phyloP scores from a whole-genome alignment of 2,113 vertebrate genomes.

The Climacteris rufus region DNA sequence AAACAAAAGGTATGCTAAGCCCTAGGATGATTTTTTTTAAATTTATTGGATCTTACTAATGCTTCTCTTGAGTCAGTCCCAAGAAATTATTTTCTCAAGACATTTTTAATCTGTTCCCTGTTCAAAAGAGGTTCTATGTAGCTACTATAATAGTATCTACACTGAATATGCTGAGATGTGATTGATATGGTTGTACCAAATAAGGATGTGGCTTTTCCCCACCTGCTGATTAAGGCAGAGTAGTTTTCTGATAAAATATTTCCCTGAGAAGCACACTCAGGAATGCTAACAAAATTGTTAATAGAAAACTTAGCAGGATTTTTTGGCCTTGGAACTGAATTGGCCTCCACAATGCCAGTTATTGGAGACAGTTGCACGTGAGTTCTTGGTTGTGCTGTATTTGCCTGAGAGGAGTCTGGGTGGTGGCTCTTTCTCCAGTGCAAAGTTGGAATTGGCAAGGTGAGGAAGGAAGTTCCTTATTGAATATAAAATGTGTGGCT shows the following conservation, averaged over 20 bases:
- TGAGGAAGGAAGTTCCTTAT: background rate
- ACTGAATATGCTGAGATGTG: background rate
- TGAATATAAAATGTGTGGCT: background rate
- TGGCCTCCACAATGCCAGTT: background rate
- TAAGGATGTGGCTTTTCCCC: background rate
- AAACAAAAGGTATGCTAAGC: background rate
- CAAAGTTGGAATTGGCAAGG: background rate
- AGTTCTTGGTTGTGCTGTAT: background rate
- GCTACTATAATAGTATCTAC: background rate
- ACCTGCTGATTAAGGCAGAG: background rate
- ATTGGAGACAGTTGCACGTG: rapidly evolving
- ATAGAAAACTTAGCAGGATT: background rate
- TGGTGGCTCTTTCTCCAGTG: background rate
- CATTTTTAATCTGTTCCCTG: background rate
- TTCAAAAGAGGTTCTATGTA: background rate
- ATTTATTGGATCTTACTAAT: background rate
- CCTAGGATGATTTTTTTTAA: background rate
- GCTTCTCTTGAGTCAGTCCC: background rate
- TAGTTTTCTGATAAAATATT: background rate
- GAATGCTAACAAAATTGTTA: background rate
- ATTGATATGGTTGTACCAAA: background rate
- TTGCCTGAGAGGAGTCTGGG: background rate
- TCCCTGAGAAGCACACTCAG: background rate
- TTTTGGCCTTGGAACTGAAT: background rate
- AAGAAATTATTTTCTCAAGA: background rate